A percentile compares a stretch with the other conserved stretches of the same genome.
phyloP scores from a whole-genome alignment of 1,140 invertebrate genomes.

The Ceratosolen solmsi region DNA sequence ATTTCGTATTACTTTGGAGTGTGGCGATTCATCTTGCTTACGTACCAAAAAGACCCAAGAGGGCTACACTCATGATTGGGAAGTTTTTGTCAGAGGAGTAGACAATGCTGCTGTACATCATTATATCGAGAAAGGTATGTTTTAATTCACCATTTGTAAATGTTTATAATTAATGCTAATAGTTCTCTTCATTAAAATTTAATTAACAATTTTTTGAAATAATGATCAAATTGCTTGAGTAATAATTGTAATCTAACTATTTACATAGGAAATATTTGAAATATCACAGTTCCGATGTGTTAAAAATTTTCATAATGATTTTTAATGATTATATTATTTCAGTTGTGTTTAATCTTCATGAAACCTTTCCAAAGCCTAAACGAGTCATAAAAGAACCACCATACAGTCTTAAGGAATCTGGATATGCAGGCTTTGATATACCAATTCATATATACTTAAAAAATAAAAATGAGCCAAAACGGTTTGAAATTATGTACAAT shows the following conservation, averaged over 20 bases:
- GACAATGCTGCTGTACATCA: conserved; percentile 89
- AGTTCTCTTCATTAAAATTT: no score
- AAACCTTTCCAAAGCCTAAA: conserved; percentile 92
- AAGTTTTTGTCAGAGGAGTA: conserved; percentile 92
- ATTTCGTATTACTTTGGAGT: conserved; percentile 90
- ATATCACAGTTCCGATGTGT: no score
- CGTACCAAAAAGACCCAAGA: conserved; percentile 85
- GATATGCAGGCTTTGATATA: conserved; percentile 94
- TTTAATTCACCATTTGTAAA: conserved; percentile 4
- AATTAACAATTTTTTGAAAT: no score
- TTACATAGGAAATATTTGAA: no score
- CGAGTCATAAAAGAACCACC: conserved; percentile 92
- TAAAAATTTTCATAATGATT: background rate
- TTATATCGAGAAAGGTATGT: conserved; percentile 88
- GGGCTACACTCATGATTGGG: conserved; percentile 98
- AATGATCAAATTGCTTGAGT: no score
- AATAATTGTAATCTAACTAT: no score
- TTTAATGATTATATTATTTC: conserved; percentile 50
- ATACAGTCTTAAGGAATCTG: conserved; percentile 92
- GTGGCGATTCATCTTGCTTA: conserved; percentile 90
- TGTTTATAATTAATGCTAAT: no score
- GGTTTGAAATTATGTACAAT: conserved; percentile 90
- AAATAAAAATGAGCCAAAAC: conserved; percentile 93
- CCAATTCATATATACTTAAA: conserved; percentile 93
- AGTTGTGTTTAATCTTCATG: conserved; percentile 93